Evolutionary conservation across 2,113 vertebrate species (phyloP).

Genomic region (Microtus oregoni): DNA sequence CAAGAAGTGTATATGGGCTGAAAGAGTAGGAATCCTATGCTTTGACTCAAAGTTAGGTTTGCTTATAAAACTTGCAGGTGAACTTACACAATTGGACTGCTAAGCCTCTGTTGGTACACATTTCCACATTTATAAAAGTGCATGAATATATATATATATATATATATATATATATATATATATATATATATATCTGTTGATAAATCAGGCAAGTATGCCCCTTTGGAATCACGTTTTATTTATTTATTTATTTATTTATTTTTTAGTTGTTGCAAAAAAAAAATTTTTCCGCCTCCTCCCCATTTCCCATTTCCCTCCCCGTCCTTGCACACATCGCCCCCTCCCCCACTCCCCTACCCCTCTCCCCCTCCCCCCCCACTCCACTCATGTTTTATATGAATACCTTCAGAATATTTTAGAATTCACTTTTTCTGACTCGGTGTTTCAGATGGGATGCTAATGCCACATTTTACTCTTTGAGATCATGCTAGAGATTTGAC

Average conservation of each 20-base stretch:
- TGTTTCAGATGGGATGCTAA: conserved; percentile 26
- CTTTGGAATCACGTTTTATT: neutral
- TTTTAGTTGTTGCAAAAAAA: no score
- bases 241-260: no score
- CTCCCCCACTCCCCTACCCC: no score
- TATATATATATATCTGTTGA: neutral
- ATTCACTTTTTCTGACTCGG: neutral
- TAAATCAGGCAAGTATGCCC: neutral
- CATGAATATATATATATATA: neutral
- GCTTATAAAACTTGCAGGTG: neutral
- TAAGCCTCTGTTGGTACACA: neutral
- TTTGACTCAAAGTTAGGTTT: conserved; percentile 26
- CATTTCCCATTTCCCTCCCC: no score
- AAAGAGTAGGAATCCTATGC: neutral
- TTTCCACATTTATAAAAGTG: conserved; percentile 26
- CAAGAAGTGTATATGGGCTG: neutral
- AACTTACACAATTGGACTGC: neutral
- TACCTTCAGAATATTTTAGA: conserved; percentile 1
- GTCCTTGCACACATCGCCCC: no score
- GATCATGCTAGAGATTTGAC: conserved; percentile 56
- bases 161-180: neutral
- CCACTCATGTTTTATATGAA: neutral
- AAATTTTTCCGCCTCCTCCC: no score
- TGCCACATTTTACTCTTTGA: conserved; percentile 14
- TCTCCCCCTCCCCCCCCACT: no score